Percentiles rank a stretch among this genome's conserved stretches.
Evolutionary conservation across 2,113 vertebrate species (phyloP).

Genomic region (Chionomys nivalis): DNA sequence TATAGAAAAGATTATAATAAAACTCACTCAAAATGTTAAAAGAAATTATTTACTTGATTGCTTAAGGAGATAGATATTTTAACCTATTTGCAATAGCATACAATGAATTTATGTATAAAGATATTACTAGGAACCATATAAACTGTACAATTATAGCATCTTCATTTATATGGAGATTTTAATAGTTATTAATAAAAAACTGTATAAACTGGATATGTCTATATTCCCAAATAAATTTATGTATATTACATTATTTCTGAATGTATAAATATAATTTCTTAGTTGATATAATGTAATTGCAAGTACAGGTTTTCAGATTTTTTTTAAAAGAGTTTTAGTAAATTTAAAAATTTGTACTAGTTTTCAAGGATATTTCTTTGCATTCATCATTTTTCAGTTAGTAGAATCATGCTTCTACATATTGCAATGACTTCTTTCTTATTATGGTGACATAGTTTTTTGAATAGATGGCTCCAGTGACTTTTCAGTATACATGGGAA

Average conservation of each 20-base stretch:
- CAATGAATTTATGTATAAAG: not conserved
- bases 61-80: not conserved
- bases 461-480: not conserved
- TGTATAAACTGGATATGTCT: not conserved
- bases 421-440: not conserved
- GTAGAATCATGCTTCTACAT: not conserved
- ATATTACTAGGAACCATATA: not conserved
- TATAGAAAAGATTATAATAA: not conserved
- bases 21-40: not conserved
- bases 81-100: not conserved
- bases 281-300: not conserved
- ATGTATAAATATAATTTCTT: not conserved
- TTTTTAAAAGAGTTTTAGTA: not conserved
- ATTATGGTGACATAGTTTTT: not conserved
- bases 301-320: not conserved
- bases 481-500: not conserved
- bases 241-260: not conserved
- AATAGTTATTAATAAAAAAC: not conserved
- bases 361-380: not conserved
- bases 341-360: not conserved
- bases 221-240: not conserved
- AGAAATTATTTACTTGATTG: not conserved
- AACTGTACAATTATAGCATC: not conserved
- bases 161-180: not conserved
- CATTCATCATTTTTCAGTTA: not conserved